A percentile compares a stretch with the other conserved stretches of the same genome.
Conservation (phyloP, 2,888 invertebrate species). For the Heliconius ismenius region DNA sequence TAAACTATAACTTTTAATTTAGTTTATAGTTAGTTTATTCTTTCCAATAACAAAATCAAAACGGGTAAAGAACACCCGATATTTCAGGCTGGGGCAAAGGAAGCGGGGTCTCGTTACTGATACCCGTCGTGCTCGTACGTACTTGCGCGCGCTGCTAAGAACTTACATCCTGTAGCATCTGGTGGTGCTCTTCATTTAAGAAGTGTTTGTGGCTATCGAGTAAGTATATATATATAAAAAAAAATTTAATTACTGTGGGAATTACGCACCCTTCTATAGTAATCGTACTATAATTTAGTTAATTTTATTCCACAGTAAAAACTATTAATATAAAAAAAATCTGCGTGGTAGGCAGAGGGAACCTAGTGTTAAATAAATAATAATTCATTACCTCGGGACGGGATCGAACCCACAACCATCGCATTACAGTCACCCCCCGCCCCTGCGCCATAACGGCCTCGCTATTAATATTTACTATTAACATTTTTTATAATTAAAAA, state of each 20-base stretch:
- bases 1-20: too few species aligned
- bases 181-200: slow-evolving; percentile 35
- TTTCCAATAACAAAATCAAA: slow-evolving; percentile 25
- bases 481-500: background rate
- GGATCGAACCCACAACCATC: too few species aligned
- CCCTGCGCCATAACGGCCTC: too few species aligned
- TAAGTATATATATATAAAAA: background rate
- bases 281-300: background rate
- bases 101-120: slow-evolving; percentile 35
- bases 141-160: slow-evolving; percentile 40
- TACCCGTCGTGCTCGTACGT: slow-evolving; percentile 24
- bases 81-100: slow-evolving; percentile 33
- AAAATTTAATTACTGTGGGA: slow-evolving; percentile 23
- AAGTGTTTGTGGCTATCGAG: slow-evolving; percentile 24
- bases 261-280: background rate
- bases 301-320: background rate
- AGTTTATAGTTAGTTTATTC: background rate
- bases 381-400: too few species aligned
- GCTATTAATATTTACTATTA: background rate
- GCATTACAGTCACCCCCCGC: too few species aligned
- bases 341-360: background rate
- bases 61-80: slow-evolving; percentile 30
- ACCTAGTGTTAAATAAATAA: background rate
- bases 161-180: slow-evolving; percentile 42
- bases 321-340: background rate